These are phyloP conservation scores for Porites rus DNA, from an alignment of 92 coral and sea anemone genomes.

Conservation along the genomic window DNA sequence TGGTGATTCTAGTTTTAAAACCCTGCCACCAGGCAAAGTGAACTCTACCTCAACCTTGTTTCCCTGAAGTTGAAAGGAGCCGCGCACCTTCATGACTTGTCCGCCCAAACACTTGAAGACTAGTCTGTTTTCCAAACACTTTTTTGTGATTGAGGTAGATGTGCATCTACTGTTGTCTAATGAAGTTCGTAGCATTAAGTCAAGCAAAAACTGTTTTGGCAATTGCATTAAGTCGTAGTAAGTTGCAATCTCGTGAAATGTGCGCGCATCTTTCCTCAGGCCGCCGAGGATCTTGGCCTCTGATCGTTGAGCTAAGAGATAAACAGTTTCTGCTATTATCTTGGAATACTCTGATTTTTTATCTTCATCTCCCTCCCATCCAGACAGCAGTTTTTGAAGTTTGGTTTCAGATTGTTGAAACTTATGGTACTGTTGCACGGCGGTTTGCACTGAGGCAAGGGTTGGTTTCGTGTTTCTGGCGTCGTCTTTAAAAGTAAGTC, in stretches of 20 bases:
- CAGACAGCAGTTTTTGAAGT: constrained; percentile 4
- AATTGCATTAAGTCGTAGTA: neutral
- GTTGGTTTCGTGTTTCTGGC: constrained; percentile 43
- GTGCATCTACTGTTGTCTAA: constrained; percentile 33
- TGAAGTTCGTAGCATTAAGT: constrained; percentile 46
- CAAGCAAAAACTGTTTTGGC: constrained; percentile 29
- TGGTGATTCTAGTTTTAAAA: constrained; percentile 21
- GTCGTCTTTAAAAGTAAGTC: constrained; percentile 36
- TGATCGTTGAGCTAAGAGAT: constrained; percentile 20
- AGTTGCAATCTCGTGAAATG: neutral
- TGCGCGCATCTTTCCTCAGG: neutral
- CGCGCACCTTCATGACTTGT: constrained; percentile 20
- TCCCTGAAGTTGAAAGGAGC: constrained; percentile 15
- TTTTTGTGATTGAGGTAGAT: constrained; percentile 27
- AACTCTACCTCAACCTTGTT: constrained; percentile 26
- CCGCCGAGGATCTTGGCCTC: constrained; percentile 16
- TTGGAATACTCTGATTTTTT: neutral
- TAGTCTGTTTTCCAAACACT: constrained; percentile 35
- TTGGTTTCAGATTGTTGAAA: neutral
- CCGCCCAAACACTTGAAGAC: constrained; percentile 24
- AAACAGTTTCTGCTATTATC: constrained; percentile 14
- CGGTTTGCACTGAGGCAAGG: constrained; percentile 5
- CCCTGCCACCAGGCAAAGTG: constrained; percentile 34
- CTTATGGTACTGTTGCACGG: constrained; percentile 17
- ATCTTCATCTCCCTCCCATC: constrained; percentile 3